Base-by-base conservation (phyloP, 2,797 vertebrate genomes). In the Sternarchorhynchus goeldii region DNA sequence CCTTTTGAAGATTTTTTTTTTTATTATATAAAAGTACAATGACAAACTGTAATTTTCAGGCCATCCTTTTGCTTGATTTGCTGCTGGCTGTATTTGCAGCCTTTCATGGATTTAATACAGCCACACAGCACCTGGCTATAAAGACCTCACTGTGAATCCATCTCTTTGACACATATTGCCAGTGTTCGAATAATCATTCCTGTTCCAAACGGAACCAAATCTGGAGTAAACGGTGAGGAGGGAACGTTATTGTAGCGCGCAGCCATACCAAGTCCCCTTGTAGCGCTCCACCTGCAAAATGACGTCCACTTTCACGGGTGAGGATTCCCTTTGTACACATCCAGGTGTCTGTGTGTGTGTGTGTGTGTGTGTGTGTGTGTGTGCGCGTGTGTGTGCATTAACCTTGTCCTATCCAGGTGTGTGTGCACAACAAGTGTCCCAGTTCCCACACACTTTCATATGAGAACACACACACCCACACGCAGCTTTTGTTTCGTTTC, bases 81-180 rank as follows among this genome's bases (percentile, higher is more conserved):
- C 71, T 76, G 80, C 66, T 25, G 78, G 76, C 77, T 65, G 68
- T 78, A 50, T 57, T 64, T 71, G 80, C 70, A 78, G 71, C 71
- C 69, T 64, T 53, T 25, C 31, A 14, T 57, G 56, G 53, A 72
- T 59, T 81, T 72, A 64, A 20, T 58, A 59, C 31, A 41, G 75
- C 63, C 79, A 73, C 80, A 64, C 59, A 21, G 93, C 91, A 55
- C 80, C 79, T 92, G 93, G 90, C 92, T 93, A 93, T 93, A 94
- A 93, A 92, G 81, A 81, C 75, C 90, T 87, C 90, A 92, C 90
- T 86, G 82, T 82, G 86, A 87, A 91, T 83, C 77, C 91, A 92
- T 92, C 62, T 79, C 59, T 92, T 90, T 91, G 91, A 92, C 93
- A 91, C 94, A 94, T 94, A 95, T 95, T 95, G 87, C 83, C 88